These are phyloP conservation scores for Malurus splendens DNA, from an alignment of 2,797 vertebrate species.

Conservation along the genomic window DNA sequence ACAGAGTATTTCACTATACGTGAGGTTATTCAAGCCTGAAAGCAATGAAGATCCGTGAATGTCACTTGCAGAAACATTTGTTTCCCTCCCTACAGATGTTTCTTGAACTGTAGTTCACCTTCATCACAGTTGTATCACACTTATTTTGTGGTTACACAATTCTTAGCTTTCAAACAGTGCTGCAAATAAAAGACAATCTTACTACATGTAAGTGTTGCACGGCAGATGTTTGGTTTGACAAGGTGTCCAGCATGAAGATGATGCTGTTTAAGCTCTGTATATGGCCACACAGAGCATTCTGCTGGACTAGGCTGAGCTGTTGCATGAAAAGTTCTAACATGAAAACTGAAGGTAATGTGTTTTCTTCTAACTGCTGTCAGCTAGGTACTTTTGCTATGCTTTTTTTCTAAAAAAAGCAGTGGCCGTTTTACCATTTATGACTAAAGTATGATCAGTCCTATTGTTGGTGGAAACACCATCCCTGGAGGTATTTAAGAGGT, in stretches of 20 bases:
- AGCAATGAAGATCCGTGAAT: neutral
- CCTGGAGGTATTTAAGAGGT: neutral
- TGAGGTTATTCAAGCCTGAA: neutral
- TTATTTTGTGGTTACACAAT: neutral
- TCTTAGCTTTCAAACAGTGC: neutral
- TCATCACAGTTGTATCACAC: neutral
- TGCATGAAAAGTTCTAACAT: neutral
- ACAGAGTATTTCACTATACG: neutral
- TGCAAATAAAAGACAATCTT: neutral
- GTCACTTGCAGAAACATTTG: neutral
- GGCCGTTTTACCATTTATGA: neutral
- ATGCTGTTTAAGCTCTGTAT: neutral
- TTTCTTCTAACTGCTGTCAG: neutral
- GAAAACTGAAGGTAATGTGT: neutral
- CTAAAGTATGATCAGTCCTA: neutral
- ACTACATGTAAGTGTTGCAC: neutral
- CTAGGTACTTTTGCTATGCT: fast-evolving
- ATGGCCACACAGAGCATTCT: neutral
- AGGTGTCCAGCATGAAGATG: neutral
- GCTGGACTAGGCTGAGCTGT: neutral
- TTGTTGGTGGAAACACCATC: neutral
- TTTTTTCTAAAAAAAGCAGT: neutral
- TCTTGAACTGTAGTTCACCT: neutral
- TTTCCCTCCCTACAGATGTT: neutral
- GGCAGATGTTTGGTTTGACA: neutral